A percentile compares a stretch with the other conserved stretches of the same genome.
These are phyloP conservation scores for Crossoptilon crossoptilon DNA, from an alignment of 2,797 vertebrate genomes.

Conservation along the genomic window DNA sequence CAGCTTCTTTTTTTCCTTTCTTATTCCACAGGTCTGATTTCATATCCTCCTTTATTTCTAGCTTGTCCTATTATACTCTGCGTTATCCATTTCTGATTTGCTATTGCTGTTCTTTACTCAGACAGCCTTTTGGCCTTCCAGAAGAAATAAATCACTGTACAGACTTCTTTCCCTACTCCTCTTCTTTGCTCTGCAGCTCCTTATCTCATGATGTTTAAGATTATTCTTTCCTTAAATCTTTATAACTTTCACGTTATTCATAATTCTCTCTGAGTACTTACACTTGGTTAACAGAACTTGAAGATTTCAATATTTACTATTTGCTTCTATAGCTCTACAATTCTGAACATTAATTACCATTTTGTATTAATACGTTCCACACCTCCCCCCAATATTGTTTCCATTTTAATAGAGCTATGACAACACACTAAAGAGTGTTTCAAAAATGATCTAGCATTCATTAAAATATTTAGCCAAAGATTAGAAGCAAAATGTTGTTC, in stretches of 20 bases:
- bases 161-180: neutral
- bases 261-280: neutral
- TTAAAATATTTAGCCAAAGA: neutral
- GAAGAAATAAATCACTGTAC: neutral
- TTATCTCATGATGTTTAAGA: neutral
- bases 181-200: neutral
- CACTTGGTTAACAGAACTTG: neutral
- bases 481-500: neutral
- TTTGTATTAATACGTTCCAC: neutral
- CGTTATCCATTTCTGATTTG: neutral
- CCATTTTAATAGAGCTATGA: neutral
- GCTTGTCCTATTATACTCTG: neutral
- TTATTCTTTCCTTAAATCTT: neutral
- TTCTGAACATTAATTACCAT: neutral
- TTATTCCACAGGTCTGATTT: neutral
- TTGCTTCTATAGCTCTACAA: neutral
- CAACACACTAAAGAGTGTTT: neutral
- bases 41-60: constrained; percentile 3
- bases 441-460: neutral
- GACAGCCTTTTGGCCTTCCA: neutral
- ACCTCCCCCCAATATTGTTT: neutral
- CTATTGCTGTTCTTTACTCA: neutral
- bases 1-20: neutral
- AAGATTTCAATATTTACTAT: neutral
- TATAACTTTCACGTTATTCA: neutral